Evolutionary conservation across 64 coral and sea anemone genomes (phyloP).

Genomic region (Pachyseris speciosa): DNA sequence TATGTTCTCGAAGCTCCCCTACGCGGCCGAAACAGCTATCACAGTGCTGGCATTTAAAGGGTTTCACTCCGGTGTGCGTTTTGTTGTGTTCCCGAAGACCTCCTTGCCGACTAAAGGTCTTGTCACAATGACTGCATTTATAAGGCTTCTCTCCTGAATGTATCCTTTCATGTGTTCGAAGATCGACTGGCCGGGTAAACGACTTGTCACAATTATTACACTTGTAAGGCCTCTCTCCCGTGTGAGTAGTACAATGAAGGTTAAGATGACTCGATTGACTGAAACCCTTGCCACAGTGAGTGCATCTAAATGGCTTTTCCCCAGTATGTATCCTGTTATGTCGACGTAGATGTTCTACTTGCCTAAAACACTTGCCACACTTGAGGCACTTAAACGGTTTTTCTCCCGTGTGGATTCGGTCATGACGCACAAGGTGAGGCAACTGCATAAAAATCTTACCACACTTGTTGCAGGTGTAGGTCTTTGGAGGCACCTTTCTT

Average conservation of each 20-base stretch:
- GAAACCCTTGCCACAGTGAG: conserved; percentile 26
- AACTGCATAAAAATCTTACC: no score
- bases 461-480: no score
- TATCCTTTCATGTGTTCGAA: conserved; percentile 31
- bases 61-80: conserved; percentile 22
- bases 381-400: background rate
- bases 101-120: background rate
- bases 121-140: conserved; percentile 52
- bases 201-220: conserved; percentile 29
- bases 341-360: background rate
- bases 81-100: conserved; percentile 25
- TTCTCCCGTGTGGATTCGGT: background rate
- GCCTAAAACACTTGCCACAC: background rate
- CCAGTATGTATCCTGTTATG: background rate
- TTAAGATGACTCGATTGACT: conserved; percentile 34
- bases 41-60: conserved; percentile 8
- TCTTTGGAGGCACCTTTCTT: no score
- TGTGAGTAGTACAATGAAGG: conserved; percentile 6
- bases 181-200: background rate
- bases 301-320: conserved; percentile 49
- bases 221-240: conserved; percentile 39
- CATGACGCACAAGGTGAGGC: background rate
- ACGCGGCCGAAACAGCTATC: background rate
- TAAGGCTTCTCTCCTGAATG: conserved; percentile 25
- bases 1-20: background rate